Base-by-base conservation (phyloP, 1,140 invertebrate species). In the Batillaria attramentaria region DNA sequence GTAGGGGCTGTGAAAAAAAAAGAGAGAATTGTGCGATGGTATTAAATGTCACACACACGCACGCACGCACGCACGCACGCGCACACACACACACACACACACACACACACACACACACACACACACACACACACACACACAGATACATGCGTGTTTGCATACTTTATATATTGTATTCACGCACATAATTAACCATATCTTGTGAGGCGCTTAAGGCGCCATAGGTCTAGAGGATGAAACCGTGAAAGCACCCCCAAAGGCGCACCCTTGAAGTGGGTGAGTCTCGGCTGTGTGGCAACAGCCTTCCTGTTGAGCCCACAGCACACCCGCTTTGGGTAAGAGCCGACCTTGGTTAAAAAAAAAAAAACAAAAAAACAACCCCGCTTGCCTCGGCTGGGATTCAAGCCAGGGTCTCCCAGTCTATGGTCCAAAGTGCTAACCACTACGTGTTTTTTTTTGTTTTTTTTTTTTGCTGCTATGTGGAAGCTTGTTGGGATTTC, bases 101-200 rank as follows among this genome's bases (percentile, higher is more conserved):
- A 28, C 57, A 62, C 57, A 28, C 57, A 62, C 57, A 28, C 57
- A 62, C 57, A 28, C 57, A 62, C 57, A 28, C 57, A 62, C 57
- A 28, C 57, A 62, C 57, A 28, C 57, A 62, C 57, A 28, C 57
- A 62, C 57, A 28, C 57, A 62, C 57, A 62, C 57, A 62, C 57
- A 62, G 20, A 62, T 5, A 62, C n/a, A 13, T 28, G 31, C 57
- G 6, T 5, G 31, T 28, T 16, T 5, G 31, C 57, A 13, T 5
- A 62, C 57, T 62, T 18, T 8, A 5, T 62, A 28, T 8, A 5
- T 62, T 8, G 6, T 28, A 62, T 10, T 62, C n/a, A 62, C 6
- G 6, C 20, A 62, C 31, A 62, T 62, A 62, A 16, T 62, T 18
- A 28, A n/a, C 57, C 6, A n/a, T 62, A 18, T 62, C n/a, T 5